Conservation (phyloP, 1,140 invertebrate species). For the Diachasma alloeum region DNA sequence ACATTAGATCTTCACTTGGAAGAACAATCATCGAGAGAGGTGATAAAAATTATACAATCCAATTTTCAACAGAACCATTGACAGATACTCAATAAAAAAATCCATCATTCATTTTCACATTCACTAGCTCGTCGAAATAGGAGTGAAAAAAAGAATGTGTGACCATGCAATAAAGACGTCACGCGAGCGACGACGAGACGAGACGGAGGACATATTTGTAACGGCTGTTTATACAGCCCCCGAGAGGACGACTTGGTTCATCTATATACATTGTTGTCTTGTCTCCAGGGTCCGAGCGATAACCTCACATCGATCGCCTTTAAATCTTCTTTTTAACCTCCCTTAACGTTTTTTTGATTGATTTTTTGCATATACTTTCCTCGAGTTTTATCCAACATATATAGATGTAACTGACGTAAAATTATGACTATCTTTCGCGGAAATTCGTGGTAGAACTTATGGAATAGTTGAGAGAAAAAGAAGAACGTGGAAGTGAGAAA, state of each 20-base stretch:
- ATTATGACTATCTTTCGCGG: background rate
- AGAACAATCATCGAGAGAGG: background rate
- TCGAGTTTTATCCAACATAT: background rate
- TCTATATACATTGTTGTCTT: slow-evolving; percentile 9
- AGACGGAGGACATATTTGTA: background rate
- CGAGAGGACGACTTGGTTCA: background rate
- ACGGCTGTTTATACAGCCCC: slow-evolving; percentile 4
- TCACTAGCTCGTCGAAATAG: background rate
- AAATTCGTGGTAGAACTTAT: background rate
- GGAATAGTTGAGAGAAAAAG: background rate
- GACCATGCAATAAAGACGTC: background rate
- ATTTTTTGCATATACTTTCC: background rate
- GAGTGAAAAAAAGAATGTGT: background rate
- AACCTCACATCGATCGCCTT: slow-evolving; percentile 10
- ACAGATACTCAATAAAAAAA: background rate
- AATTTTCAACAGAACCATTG: background rate
- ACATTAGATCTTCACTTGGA: background rate
- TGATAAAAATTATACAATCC: too few species aligned
- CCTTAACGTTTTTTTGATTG: background rate
- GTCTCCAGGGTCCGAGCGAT: slow-evolving; percentile 4
- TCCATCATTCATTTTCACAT: background rate
- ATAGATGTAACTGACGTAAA: background rate
- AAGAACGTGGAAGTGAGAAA: background rate
- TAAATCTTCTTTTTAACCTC: background rate
- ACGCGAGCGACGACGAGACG: background rate